Conservation (phyloP, 2,888 invertebrate genomes). For the Aspidiotus rigidus region DNA sequence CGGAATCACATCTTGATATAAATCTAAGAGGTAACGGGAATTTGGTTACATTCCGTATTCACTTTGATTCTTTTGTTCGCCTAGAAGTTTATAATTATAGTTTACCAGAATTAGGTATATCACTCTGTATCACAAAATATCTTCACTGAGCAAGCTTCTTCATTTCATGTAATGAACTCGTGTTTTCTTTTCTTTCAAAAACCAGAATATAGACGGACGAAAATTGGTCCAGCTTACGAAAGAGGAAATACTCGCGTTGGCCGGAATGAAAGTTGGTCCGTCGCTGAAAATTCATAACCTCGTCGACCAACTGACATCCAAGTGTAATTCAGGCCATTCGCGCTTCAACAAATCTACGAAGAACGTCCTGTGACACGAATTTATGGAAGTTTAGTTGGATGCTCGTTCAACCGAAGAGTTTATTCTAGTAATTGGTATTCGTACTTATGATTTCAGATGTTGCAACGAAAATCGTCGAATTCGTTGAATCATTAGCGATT, state of each 20-base stretch:
- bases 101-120: neutral
- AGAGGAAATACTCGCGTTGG: constrained; percentile 79
- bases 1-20: no score
- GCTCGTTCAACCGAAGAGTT: no score
- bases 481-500: no score
- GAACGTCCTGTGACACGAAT: constrained; percentile 17
- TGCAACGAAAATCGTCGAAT: no score
- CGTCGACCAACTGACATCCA: constrained; percentile 48
- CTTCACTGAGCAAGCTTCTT: constrained; percentile 3
- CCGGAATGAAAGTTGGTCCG: constrained; percentile 90
- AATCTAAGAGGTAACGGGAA: no score
- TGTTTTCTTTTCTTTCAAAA: constrained; percentile 43
- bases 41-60: neutral
- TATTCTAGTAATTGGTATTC: no score
- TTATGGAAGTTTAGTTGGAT: neutral
- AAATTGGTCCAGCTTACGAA: constrained; percentile 70
- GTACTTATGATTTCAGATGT: no score
- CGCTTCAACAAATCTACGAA: constrained; percentile 18
- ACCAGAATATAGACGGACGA: constrained; percentile 67
- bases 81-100: no score
- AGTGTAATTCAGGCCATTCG: constrained; percentile 20
- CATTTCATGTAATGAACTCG: constrained; percentile 12
- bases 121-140: neutral
- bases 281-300: constrained; percentile 87
- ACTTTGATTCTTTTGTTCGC: neutral